Percentiles rank a stretch among this genome's conserved stretches.
These are phyloP conservation scores for Mycteria americana DNA, from an alignment of 2,797 vertebrate genomes.

Conservation along the genomic window DNA sequence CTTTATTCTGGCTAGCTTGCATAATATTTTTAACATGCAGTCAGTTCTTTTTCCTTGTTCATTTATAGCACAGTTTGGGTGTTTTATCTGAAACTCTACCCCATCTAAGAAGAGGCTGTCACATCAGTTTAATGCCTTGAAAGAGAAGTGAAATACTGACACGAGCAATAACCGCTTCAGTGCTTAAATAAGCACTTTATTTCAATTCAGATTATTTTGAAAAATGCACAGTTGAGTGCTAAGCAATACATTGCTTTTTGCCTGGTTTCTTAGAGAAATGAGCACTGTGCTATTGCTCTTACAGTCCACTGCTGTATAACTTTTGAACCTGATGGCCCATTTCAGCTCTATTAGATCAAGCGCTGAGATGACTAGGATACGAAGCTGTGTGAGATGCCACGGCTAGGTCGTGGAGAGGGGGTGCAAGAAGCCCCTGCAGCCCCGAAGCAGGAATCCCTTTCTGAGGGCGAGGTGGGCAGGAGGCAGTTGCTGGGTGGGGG, in stretches of 20 bases:
- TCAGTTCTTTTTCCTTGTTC: neutral
- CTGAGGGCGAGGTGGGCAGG: neutral
- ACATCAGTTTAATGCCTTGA: neutral
- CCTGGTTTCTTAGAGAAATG: neutral
- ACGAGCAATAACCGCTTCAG: neutral
- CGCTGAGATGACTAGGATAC: neutral
- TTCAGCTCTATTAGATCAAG: neutral
- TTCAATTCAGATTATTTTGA: neutral
- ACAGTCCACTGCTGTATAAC: accelerated
- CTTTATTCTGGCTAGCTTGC: neutral
- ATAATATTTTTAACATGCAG: neutral
- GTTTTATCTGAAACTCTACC: neutral
- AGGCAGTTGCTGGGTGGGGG: neutral
- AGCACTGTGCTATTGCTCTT: neutral
- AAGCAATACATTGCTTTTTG: neutral
- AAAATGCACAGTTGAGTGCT: neutral
- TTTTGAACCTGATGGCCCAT: neutral
- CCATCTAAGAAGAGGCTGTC: neutral
- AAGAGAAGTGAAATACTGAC: neutral
- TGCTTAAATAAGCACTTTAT: neutral
- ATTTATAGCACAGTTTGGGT: neutral
- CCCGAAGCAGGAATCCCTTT: neutral
- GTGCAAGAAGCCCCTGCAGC: neutral
- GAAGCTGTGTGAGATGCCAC: neutral
- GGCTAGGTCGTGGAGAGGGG: neutral